phyloP scores from a whole-genome alignment of 1,140 invertebrate species.

The Parapsyche elsis region DNA sequence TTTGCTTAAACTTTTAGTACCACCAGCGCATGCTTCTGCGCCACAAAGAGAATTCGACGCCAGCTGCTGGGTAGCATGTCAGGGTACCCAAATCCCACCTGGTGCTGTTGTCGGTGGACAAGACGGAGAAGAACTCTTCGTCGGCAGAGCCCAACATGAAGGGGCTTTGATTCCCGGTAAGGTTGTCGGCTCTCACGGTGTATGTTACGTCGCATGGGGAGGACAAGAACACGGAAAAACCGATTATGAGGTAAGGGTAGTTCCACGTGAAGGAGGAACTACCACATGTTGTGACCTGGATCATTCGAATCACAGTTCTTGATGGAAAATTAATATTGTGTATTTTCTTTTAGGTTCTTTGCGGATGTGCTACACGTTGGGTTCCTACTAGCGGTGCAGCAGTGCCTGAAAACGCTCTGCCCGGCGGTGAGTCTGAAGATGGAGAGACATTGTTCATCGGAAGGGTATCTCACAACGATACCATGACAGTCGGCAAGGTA shows the following conservation, averaged over 20 bases:
- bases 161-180: conserved; percentile 85
- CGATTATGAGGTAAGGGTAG: conserved; percentile 80
- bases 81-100: conserved; percentile 75
- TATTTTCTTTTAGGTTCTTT: conserved; percentile 67
- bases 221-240: conserved; percentile 78
- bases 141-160: conserved; percentile 78
- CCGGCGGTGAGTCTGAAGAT: conserved; percentile 78
- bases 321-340: neutral
- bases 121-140: conserved; percentile 78
- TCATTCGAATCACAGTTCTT: neutral
- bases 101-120: conserved; percentile 79
- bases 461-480: conserved; percentile 70
- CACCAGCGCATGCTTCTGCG: conserved; percentile 25
- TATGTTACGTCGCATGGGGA: conserved; percentile 82
- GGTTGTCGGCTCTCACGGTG: conserved; percentile 75
- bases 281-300: too few species aligned
- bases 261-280: neutral
- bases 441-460: conserved; percentile 80
- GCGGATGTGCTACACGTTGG: conserved; percentile 72
- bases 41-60: conserved; percentile 57
- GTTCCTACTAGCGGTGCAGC: conserved; percentile 70
- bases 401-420: conserved; percentile 78
- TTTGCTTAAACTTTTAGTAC: conserved; percentile 28
- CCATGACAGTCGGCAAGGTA: conserved; percentile 74
- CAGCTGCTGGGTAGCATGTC: conserved; percentile 74